A percentile compares a stretch with the other conserved stretches of the same genome.
Evolutionary conservation across 2,888 invertebrate species (phyloP).

Genomic region (Labia minor): DNA sequence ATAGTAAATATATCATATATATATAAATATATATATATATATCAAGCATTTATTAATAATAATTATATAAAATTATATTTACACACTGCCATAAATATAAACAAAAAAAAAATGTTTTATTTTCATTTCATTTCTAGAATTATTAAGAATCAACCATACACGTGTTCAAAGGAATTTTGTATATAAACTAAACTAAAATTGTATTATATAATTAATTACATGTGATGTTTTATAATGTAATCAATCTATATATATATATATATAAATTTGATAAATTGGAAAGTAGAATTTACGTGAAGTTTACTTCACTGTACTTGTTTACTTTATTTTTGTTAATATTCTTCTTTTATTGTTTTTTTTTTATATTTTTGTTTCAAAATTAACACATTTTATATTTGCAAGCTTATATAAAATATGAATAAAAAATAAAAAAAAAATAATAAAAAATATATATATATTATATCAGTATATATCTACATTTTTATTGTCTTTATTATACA

Average conservation of each 20-base stretch:
- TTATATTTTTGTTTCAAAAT: too few species aligned
- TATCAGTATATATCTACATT: too few species aligned
- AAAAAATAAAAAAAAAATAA: too few species aligned
- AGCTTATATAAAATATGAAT: too few species aligned
- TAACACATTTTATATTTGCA: too few species aligned
- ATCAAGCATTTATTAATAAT: slow-evolving; percentile 1
- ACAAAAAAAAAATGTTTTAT: not conserved
- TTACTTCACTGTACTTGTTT: too few species aligned
- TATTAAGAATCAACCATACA: slow-evolving; percentile 5
- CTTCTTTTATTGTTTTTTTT: too few species aligned
- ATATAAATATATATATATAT: not conserved
- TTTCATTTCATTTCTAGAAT: not conserved
- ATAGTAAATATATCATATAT: too few species aligned
- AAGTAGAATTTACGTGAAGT: not conserved
- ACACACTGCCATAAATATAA: not conserved
- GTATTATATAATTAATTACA: slow-evolving; percentile 2
- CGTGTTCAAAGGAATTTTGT: not conserved
- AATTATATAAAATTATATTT: not conserved
- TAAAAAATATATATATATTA: too few species aligned
- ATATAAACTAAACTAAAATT: not conserved
- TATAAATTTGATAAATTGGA: not conserved
- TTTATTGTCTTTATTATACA: too few species aligned
- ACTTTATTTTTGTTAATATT: too few species aligned
- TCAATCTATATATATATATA: not conserved
- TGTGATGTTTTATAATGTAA: slow-evolving; percentile 3